These are phyloP conservation scores for Platycheirus albimanus DNA, from an alignment of 2,888 invertebrate genomes.

Conservation along the genomic window DNA sequence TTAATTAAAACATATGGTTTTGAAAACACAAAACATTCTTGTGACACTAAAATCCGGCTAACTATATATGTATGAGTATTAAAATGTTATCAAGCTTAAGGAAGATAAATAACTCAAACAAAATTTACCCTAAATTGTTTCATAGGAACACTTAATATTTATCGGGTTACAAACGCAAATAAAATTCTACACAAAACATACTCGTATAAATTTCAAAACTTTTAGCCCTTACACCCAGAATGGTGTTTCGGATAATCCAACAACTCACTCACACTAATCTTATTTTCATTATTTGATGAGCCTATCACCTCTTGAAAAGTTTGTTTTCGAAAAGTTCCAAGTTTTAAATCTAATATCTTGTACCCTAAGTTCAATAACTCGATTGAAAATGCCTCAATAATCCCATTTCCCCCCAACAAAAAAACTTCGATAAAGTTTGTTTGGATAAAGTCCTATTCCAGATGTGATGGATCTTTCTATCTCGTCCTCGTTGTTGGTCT, in stretches of 20 bases:
- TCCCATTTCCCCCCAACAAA: neutral
- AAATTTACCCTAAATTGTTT: too few relatives aligned
- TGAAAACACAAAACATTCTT: too few relatives aligned
- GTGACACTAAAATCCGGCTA: too few relatives aligned
- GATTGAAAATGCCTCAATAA: constrained; percentile 10
- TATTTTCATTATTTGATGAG: constrained; percentile 13
- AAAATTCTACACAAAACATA: too few relatives aligned
- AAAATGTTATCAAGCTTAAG: too few relatives aligned
- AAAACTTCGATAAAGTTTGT: neutral
- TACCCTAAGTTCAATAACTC: constrained; percentile 11
- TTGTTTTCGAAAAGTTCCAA: neutral
- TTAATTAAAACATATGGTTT: too few relatives aligned
- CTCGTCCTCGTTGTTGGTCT: neutral
- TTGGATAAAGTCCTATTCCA: neutral
- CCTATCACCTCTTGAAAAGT: constrained; percentile 15
- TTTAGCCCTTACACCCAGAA: too few relatives aligned
- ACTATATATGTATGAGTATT: too few relatives aligned
- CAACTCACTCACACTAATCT: neutral
- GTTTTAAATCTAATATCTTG: constrained; percentile 21
- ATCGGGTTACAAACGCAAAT: too few relatives aligned
- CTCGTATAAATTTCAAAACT: too few relatives aligned
- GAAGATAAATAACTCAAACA: too few relatives aligned
- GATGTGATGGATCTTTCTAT: neutral
- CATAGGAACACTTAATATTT: too few relatives aligned
- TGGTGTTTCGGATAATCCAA: neutral